phyloP scores from a whole-genome alignment of 2,888 invertebrate species.

The Scaptomyza cyrtandrae region DNA sequence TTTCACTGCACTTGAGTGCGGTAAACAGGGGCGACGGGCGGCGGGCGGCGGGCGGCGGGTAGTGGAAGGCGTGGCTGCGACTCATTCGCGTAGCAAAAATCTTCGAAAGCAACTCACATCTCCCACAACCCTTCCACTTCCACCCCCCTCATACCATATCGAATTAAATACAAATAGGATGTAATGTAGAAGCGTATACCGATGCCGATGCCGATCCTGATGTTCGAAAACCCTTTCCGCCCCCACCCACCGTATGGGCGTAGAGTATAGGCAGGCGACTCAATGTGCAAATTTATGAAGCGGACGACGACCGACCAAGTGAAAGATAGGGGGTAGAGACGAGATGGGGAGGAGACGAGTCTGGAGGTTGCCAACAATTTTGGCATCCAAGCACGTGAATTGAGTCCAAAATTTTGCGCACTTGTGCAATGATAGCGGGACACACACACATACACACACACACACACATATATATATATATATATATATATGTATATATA shows the following conservation, averaged over 20 bases:
- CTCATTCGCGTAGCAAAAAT: constrained; percentile 68
- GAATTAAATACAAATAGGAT: constrained; percentile 75
- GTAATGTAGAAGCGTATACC: constrained; percentile 53
- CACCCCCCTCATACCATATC: constrained; percentile 52
- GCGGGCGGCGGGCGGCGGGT: background rate
- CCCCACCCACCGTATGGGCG: background rate
- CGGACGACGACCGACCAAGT: constrained; percentile 61
- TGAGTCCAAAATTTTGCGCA: constrained; percentile 82
- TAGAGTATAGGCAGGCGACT: constrained; percentile 53
- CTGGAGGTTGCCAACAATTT: constrained; percentile 76
- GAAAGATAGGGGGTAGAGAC: background rate
- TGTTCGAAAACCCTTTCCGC: background rate
- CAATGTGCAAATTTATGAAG: constrained; percentile 78
- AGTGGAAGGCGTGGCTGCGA: constrained; percentile 14
- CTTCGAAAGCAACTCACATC: constrained; percentile 41
- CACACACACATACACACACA: constrained; percentile 33
- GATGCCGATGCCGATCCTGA: constrained; percentile 19
- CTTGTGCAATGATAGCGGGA: constrained; percentile 76
- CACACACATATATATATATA: too few species aligned
- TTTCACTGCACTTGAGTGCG: constrained; percentile 75
- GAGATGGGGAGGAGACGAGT: constrained; percentile 1
- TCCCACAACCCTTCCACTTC: constrained; percentile 16
- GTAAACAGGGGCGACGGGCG: background rate
- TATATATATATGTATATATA: too few species aligned
- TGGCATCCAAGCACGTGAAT: constrained; percentile 83